Evolutionary conservation across 2,888 invertebrate genomes (phyloP), one percentile per base, ranked within the genome.

Genomic region (Xiphydria camelus): DNA sequence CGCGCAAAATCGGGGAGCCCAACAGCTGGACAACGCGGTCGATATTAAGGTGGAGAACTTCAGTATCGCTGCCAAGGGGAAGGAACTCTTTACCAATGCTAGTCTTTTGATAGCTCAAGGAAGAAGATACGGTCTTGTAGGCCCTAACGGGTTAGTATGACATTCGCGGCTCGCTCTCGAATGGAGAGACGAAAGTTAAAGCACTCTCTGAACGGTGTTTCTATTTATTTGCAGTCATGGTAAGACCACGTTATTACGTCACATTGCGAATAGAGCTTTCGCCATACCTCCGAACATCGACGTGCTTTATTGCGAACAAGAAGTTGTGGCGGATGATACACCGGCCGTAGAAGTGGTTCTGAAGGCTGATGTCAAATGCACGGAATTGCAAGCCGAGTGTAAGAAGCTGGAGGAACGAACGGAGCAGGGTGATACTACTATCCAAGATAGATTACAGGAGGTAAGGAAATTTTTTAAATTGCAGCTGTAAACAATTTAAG

Each of bases 31-130:
- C 70, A 90, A 94, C 73, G 95, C 97, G 1, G 90, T 94, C 7
- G 98, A 98, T 75, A 98, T 99, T 39, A 98, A 98, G 82, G 91
- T 96, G 10, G 98, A 99, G 69, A 96, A 94, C 76, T 99, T 99
- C 73, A 94, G 94, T 46, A 99, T 99, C 60, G 86, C 94, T 14
- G 99, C 99, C 0, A 91, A 94, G 75, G 99, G 99, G 43, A 94
- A 99, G 65, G 94, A 97, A 70, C 80, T 99, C 33, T 98, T 99
- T 75, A 89, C 94, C 21, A 98, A 99, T 76, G 97, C 99, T 0
- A 92, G 87, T 73, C 78, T 99, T 21, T 79, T 93, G 39, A 96
- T 99, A 59, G 95, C 97, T 0, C 85, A 89, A 65, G 94, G 96
- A 0, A 83, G 98, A 33, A 85, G 94, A 61, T 99, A 99, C 76